Evolutionary conservation across 2,113 vertebrate genomes (phyloP).

Genomic region (Oryzias melastigma): DNA sequence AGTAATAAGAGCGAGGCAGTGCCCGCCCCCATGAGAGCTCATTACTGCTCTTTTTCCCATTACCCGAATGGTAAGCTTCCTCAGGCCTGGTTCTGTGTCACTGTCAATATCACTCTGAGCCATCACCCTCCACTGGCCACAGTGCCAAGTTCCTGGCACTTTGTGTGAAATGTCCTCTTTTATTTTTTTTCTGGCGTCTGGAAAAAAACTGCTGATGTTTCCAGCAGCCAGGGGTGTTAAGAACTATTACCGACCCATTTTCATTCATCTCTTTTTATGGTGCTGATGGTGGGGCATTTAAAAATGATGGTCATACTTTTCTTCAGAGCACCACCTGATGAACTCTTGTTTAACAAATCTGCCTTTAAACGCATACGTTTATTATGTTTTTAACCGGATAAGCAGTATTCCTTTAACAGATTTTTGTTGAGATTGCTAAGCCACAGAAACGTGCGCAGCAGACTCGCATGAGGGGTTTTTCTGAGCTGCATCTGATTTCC

Average conservation of each 20-base stretch:
- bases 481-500: conserved; percentile 65
- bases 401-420: conserved; percentile 5
- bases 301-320: conserved; percentile 26
- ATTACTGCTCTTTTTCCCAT: conserved; percentile 79
- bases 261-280: conserved; percentile 44
- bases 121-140: conserved; percentile 30
- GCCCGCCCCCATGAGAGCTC: conserved; percentile 76
- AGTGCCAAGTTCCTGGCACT: conserved; percentile 58
- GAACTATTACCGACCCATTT: conserved; percentile 52
- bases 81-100: conserved; percentile 60
- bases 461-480: conserved; percentile 32
- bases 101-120: conserved; percentile 63
- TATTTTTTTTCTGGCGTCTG: conserved; percentile 20
- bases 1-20: conserved; percentile 30
- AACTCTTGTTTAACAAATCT: too few species aligned
- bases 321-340: too few species aligned
- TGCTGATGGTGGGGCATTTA: conserved; percentile 47
- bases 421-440: conserved; percentile 21
- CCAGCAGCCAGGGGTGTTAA: conserved; percentile 24
- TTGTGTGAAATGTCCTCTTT: conserved; percentile 44
- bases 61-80: conserved; percentile 79
- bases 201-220: conserved; percentile 43
- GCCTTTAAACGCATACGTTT: neutral
- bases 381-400: neutral
- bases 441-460: conserved; percentile 11